Percentiles rank a stretch among this genome's conserved stretches.
Conservation (phyloP, 2,797 vertebrate genomes). For the Pteronotus mesoamericanus region DNA sequence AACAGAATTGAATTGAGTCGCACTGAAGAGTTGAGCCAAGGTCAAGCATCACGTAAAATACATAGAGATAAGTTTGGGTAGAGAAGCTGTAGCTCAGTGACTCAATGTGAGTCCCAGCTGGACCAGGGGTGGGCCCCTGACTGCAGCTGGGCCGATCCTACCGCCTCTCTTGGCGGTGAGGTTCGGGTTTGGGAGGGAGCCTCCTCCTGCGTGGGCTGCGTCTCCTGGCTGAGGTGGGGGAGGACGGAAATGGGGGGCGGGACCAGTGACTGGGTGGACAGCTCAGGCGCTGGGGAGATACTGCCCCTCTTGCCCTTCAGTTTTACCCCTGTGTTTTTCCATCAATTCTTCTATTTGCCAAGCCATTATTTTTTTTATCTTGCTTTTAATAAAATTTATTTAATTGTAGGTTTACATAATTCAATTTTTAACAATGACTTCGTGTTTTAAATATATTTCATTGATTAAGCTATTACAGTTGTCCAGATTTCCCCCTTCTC, state of each 20-base stretch:
- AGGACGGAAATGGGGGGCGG: neutral
- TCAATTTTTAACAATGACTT: neutral
- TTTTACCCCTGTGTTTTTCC: neutral
- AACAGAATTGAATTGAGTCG: neutral
- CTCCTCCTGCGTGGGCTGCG: neutral
- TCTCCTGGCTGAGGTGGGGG: neutral
- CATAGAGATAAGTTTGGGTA: neutral
- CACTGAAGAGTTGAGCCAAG: neutral
- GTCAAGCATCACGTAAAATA: fast-evolving
- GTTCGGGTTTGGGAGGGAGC: neutral
- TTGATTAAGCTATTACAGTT: neutral
- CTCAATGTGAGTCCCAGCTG: neutral
- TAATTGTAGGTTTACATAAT: neutral
- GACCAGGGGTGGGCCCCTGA: neutral
- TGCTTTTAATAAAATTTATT: neutral
- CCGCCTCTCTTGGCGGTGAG: neutral
- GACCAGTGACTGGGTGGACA: neutral
- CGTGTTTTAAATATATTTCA: neutral
- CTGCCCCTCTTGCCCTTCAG: neutral
- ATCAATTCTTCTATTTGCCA: neutral
- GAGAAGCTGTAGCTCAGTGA: neutral
- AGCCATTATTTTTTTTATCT: neutral
- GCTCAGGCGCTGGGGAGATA: neutral
- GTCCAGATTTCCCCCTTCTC: neutral
- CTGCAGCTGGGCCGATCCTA: neutral